Evolutionary conservation across 2,113 vertebrate species (phyloP), one percentile per base, ranked within the genome.

Genomic region (Fregata magnificens): DNA sequence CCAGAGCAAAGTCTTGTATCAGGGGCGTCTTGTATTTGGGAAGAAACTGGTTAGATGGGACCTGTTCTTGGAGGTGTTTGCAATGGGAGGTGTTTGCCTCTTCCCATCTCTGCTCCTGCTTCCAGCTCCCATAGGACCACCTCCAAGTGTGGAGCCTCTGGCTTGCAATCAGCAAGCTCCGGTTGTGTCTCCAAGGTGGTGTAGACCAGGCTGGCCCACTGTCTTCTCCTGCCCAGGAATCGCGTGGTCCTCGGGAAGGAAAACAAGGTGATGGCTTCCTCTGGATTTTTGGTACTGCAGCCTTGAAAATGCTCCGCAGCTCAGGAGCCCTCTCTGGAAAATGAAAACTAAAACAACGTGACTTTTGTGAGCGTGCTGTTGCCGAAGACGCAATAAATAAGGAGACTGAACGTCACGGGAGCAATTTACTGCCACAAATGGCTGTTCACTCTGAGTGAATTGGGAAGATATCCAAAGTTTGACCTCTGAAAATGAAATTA

Each of bases 401-500:
- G 63, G 70, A 81, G 76, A 34, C 89, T 49, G 80, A 82, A 47
- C 9, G 8, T 69, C 89, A 85, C 1, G 1, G 77, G 72, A 88
- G 76, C 55, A 31, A 67, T 44, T 70, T 42, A n/a, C 55, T 82
- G 84, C 81, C 73, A 85, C 81, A 91, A 87, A 76, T 40, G 70
- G 40, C 55, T 94, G 87, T 94, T 90, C 78, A 69, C 58, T 95
- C 31, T 2, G 0, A 53, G 32, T 5, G 34, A 72, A 26, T 34
- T 65, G 88, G 92, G 82, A 94, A 49, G 65, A 40, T 53, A 38
- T n/a, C 44, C 84, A 91, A 66, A 44, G 40, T 59, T 53, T 76
- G 85, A 70, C 66, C 90, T 95, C 66, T 58, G 92, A 88, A 95
- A 80, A 66, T 45, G 34, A 93, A 90, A 94, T 95, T 82, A 80